These are phyloP conservation scores for Paramormyrops kingsleyae DNA, from an alignment of 2,113 vertebrate genomes.

Conservation along the genomic window DNA sequence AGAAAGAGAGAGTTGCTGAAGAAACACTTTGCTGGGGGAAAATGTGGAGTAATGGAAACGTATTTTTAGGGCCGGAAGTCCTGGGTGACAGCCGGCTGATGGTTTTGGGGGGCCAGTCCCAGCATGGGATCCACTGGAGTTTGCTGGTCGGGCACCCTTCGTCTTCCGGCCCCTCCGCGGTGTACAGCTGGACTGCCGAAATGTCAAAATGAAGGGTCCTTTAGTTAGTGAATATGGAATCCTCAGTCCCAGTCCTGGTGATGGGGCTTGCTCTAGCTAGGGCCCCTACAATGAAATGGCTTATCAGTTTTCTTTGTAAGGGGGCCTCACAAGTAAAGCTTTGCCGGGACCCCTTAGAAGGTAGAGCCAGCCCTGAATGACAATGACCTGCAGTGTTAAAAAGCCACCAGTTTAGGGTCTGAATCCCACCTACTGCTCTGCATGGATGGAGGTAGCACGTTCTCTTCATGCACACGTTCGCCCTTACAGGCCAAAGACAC, in stretches of 20 bases:
- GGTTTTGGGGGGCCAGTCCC: not conserved
- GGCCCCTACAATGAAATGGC: not conserved
- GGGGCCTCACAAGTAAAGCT: not conserved
- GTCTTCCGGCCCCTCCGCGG: not conserved
- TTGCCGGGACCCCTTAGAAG: not conserved
- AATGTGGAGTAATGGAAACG: conserved; percentile 26
- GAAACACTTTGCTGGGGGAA: conserved; percentile 36
- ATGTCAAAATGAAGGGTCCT: not conserved
- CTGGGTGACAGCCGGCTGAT: not conserved
- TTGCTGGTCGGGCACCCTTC: not conserved
- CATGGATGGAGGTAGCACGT: not conserved
- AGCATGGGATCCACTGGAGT: not conserved
- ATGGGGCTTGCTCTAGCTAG: not conserved
- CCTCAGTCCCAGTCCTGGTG: not conserved
- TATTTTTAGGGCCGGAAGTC: conserved; percentile 7
- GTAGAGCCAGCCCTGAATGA: not conserved
- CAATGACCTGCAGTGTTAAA: not conserved
- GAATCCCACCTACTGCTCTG: not conserved
- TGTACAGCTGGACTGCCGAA: not conserved
- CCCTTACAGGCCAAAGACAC: not conserved
- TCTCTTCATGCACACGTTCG: not conserved
- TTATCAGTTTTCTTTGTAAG: not conserved
- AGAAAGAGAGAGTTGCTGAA: conserved; percentile 26
- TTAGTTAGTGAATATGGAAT: not conserved
- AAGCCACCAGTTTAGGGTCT: not conserved